Evolutionary conservation across 2,113 vertebrate genomes (phyloP).

Genomic region (Mustela lutreola): DNA sequence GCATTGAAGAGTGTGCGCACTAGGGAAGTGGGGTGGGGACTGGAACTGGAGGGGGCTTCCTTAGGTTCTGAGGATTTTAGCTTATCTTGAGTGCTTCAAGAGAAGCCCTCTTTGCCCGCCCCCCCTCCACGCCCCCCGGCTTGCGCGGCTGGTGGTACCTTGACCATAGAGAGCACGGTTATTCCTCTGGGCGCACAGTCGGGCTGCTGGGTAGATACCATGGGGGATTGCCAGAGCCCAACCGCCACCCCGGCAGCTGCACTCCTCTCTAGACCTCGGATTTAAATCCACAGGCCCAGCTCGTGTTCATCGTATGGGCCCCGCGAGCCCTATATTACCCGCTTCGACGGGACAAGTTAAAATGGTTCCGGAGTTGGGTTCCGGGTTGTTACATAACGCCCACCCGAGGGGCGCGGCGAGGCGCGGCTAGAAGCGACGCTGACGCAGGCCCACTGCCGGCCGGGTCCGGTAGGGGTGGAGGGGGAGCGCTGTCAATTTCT

Average conservation of each 20-base stretch:
- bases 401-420: conserved; percentile 11
- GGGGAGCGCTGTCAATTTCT: not conserved
- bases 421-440: not conserved
- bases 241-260: not conserved
- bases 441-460: not conserved
- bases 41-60: not conserved
- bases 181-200: conserved; percentile 44
- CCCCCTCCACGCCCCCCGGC: too few relatives aligned
- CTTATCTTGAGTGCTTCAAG: not conserved
- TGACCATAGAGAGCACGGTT: not conserved
- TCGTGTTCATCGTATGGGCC: not conserved
- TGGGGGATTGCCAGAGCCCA: not conserved
- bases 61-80: not conserved
- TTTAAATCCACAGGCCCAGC: not conserved
- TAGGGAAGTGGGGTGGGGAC: not conserved
- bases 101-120: not conserved
- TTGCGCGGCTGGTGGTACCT: not conserved
- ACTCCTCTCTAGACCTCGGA: not conserved
- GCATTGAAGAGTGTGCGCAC: not conserved
- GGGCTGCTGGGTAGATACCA: conserved; percentile 43
- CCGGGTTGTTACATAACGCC: conserved; percentile 76
- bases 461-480: accelerated
- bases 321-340: accelerated
- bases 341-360: not conserved
- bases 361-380: conserved; percentile 42